Conservation (phyloP, 2,797 vertebrate genomes). For the Intellagama lesueurii region DNA sequence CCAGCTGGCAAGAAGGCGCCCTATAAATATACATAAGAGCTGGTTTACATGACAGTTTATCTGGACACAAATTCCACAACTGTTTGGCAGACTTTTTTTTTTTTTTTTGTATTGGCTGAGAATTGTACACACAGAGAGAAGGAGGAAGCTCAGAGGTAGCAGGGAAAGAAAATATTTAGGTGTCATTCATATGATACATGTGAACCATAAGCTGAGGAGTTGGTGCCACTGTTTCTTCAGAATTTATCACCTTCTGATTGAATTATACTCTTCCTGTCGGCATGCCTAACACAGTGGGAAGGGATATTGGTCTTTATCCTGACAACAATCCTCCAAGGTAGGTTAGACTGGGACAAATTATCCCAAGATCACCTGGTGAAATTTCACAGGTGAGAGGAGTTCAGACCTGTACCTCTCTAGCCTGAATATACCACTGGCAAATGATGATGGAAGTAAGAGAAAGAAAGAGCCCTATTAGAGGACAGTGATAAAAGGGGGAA, state of each 20-base stretch:
- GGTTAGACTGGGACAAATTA: not conserved
- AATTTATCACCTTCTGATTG: not conserved
- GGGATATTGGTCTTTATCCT: not conserved
- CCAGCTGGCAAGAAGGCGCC: conserved; percentile 65
- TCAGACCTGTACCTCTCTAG: not conserved
- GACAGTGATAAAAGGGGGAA: not conserved
- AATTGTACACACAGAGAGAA: not conserved
- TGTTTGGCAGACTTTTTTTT: conserved; percentile 45
- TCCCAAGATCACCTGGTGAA: not conserved
- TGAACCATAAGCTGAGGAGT: not conserved
- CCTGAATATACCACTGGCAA: not conserved
- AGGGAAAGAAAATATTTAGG: not conserved
- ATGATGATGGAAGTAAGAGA: not conserved
- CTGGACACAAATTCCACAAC: conserved; percentile 65
- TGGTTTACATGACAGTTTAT: conserved; percentile 64
- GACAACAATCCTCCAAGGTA: not conserved
- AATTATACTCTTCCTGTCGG: not conserved
- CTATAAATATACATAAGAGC: conserved; percentile 68
- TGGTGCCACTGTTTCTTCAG: not conserved
- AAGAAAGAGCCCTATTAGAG: not conserved
- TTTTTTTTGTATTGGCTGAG: not conserved
- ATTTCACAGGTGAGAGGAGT: not conserved
- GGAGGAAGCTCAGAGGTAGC: conserved; percentile 15
- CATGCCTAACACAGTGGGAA: too few species aligned
- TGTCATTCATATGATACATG: not conserved